Evolutionary conservation across 2,113 vertebrate species (phyloP), one percentile per base, ranked within the genome.

Genomic region (Sisor rabdophorus): DNA sequence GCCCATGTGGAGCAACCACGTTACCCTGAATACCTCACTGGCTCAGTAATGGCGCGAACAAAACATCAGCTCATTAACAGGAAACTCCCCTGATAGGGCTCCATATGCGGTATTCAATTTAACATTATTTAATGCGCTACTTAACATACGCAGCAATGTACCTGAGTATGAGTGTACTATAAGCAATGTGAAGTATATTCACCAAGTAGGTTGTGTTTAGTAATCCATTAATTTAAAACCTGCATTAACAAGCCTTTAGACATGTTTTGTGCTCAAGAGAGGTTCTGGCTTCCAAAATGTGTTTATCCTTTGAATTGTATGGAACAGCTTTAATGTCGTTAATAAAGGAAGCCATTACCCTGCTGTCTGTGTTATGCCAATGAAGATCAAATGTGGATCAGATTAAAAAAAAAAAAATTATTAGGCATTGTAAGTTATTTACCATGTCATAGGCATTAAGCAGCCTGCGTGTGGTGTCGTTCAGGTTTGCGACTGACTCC

Each of bases 371-470:
- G 17, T 2, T 11, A 17, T 20, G 28, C 11, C 59, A 20, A 20
- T 61, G n/a, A n/a, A n/a, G n/a, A n/a, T n/a, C n/a, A n/a, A n/a
- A n/a, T n/a, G n/a, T n/a, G n/a, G n/a, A n/a, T n/a, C n/a, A n/a
- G n/a, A n/a, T n/a, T n/a, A n/a, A n/a, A n/a, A n/a, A n/a, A n/a
- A n/a, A n/a, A n/a, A n/a, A n/a, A n/a, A 36, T 36, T 16, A 1
- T 5, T 7, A 2, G 2, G 17, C 6, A 22, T 3, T 28, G 47
- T 60, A 36, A 26, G 32, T 71, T 0, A 44, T 92, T 87, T 86
- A 99, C 97, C 92, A 92, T 89, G 79, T 98, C 95, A 1, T 98
- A 99, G 0, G 94, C 93, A 2, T 90, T 86, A 74, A 99, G 91
- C 79, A 98, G 88, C 84, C 95, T 99, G 32, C 94, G 95, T 68